Conservation (phyloP, 2,888 invertebrate species). For the Zhuqinia jingwanae region DNA sequence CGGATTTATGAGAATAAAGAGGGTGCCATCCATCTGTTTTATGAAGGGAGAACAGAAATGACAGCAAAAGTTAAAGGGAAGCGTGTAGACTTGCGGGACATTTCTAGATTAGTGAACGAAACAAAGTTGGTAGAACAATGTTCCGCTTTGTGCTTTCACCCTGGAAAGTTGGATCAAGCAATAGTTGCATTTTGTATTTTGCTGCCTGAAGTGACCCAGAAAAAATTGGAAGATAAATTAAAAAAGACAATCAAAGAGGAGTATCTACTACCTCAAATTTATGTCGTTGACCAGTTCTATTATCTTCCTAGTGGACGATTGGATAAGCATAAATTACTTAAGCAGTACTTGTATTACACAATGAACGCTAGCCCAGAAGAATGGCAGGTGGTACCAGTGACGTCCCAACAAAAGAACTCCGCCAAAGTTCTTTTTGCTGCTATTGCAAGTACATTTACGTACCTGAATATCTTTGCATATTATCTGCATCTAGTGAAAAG, state of each 20-base stretch:
- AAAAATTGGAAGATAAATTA: constrained; percentile 34
- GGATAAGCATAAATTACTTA: constrained; percentile 68
- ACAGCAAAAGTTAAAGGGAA: constrained; percentile 65
- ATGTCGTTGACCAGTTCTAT: constrained; percentile 59
- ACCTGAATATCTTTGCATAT: too few relatives aligned
- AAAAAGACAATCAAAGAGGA: constrained; percentile 1
- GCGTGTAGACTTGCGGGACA: constrained; percentile 67
- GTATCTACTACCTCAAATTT: constrained; percentile 52
- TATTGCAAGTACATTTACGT: constrained; percentile 55
- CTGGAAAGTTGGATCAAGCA: constrained; percentile 61
- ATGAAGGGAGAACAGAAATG: constrained; percentile 73
- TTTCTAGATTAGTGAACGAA: constrained; percentile 57
- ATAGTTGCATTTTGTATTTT: constrained; percentile 66
- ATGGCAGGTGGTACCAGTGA: constrained; percentile 53
- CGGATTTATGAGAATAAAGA: constrained; percentile 44
- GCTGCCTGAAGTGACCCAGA: neutral
- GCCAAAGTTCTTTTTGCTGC: constrained; percentile 64
- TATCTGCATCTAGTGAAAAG: too few relatives aligned
- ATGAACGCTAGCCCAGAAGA: constrained; percentile 66
- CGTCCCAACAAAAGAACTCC: constrained; percentile 46
- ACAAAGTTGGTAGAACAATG: constrained; percentile 63
- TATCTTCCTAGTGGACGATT: constrained; percentile 68
- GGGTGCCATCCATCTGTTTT: constrained; percentile 52
- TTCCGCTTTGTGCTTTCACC: constrained; percentile 64
- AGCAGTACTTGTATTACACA: constrained; percentile 46